Conservation (phyloP, 2,113 vertebrate species). For the Bubo scandiacus region DNA sequence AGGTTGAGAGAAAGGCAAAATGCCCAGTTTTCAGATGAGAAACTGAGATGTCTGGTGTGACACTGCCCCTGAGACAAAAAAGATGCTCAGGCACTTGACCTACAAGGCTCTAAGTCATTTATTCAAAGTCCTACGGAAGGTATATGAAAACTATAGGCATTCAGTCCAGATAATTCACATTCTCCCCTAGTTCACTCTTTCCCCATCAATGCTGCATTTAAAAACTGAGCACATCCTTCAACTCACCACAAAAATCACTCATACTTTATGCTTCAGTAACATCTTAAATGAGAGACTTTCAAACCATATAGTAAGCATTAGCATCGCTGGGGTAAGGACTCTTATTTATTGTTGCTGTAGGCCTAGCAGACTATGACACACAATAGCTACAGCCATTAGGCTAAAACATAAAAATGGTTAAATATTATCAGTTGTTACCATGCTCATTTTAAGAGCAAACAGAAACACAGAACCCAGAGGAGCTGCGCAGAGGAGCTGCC, state of each 20-base stretch:
- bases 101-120: not conserved
- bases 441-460: not conserved
- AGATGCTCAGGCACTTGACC: not conserved
- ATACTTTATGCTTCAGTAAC: not conserved
- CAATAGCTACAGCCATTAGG: not conserved
- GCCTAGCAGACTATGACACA: not conserved
- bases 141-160: not conserved
- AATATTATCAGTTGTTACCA: not conserved
- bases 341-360: not conserved
- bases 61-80: not conserved
- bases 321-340: not conserved
- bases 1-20: not conserved
- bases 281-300: not conserved
- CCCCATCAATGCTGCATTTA: not conserved
- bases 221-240: not conserved
- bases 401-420: not conserved
- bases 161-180: not conserved
- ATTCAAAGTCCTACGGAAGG: not conserved
- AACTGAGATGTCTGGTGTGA: not conserved
- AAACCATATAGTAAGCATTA: not conserved
- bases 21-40: not conserved
- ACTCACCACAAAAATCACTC: not conserved
- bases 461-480: not conserved
- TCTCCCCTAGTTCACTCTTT: not conserved
- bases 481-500: not conserved